Percentiles rank a stretch among this genome's conserved stretches.
These are phyloP conservation scores for Drosophila busckii DNA, from an alignment of 1,140 invertebrate species.

Conservation along the genomic window DNA sequence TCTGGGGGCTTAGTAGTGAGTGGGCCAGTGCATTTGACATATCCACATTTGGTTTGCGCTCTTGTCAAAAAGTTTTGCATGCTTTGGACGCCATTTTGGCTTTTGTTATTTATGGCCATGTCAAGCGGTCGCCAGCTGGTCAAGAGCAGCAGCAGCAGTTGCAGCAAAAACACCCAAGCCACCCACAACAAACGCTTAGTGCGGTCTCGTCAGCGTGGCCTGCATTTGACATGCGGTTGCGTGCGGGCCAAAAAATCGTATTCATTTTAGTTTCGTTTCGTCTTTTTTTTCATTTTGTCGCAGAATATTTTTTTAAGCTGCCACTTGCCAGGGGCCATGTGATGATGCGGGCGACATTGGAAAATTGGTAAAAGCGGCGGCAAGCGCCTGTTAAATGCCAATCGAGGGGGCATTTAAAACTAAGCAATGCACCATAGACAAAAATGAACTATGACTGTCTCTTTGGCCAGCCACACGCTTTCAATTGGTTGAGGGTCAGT, in stretches of 20 bases:
- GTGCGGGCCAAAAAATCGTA: slow-evolving; percentile 36
- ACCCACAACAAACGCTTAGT: not conserved
- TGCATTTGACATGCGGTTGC: slow-evolving; percentile 71
- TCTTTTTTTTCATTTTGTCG: not conserved
- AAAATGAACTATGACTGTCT: too few species aligned
- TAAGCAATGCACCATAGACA: too few species aligned
- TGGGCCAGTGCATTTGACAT: slow-evolving; percentile 68
- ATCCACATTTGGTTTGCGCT: slow-evolving; percentile 57
- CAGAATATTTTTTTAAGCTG: too few species aligned
- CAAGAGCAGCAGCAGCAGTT: slow-evolving; percentile 37
- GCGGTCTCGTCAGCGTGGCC: slow-evolving; percentile 29
- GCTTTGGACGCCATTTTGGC: slow-evolving; percentile 69
- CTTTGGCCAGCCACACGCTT: too few species aligned
- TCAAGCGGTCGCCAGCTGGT: slow-evolving; percentile 60
- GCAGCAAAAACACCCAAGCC: not conserved
- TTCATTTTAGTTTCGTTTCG: not conserved
- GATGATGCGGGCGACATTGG: too few species aligned
- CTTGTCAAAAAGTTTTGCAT: slow-evolving; percentile 48
- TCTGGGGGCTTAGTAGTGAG: too few species aligned
- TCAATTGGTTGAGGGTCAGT: too few species aligned
- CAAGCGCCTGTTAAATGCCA: too few species aligned
- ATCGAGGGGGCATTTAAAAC: too few species aligned
- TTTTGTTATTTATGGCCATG: slow-evolving; percentile 73
- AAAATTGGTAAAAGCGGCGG: too few species aligned
- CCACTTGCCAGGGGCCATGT: too few species aligned